Base-by-base conservation (phyloP, 2,888 invertebrate genomes). In the Deilephila elpenor region DNA sequence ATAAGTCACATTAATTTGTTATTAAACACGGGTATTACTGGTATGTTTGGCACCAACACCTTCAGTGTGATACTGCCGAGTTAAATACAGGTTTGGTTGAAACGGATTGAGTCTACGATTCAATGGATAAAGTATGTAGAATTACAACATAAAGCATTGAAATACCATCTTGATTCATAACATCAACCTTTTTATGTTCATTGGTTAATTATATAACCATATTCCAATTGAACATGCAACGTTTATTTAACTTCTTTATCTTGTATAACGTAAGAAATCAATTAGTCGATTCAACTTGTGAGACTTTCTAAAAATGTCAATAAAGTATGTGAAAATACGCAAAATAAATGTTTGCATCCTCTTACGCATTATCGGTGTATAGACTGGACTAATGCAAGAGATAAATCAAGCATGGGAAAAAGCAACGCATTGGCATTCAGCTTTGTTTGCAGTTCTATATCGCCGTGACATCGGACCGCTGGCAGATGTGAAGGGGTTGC, bases 321-420 rank as follows among this genome's bases (percentile, higher is more conserved):
- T n/a, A n/a, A 56, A 7, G 56, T 14, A 1, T 44, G 44, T 44
- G 44, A 44, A 44, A 17, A 32, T 6, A 61, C n/a, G 8, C 17
- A 34, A n/a, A 37, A n/a, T 34, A 37, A 3, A 62, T n/a, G 17
- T 32, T 17, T 11, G 37, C 11, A 64, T 34, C 29, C 7, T 62
- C n/a, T n/a, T n/a, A n/a, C 11, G 14, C n/a, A 29, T 37, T 62
- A 44, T 5, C 62, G 5, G n/a, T 64, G 7, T 20, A 67, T 25
- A 5, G 5, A 51, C 20, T 5, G 5, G 75, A 81, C 79, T 37
- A 37, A 59, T 20, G 61, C n/a, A 67, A 17, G 5, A 78, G 77
- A 87, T 87, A 89, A 87, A 90, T 89, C 85, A 84, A 83, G 82
- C 82, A 86, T 87, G 88, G 84, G 87, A 88, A 90, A 86, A 85